Base-by-base conservation (phyloP, 2,888 invertebrate species). In the Leistus spinibarbis region DNA sequence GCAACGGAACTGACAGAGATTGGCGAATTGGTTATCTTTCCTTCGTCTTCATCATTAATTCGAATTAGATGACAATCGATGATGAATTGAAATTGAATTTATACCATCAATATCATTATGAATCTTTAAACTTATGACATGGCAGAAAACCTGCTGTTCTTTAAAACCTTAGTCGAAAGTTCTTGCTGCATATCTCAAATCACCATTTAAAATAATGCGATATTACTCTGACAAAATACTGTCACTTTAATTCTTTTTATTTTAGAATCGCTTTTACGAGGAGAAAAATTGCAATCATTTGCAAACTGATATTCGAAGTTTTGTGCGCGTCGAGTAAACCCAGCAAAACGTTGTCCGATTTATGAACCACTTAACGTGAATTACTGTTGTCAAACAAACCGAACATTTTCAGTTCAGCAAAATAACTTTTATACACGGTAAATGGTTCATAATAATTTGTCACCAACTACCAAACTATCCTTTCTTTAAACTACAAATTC, bases 361-460 rank as follows among this genome's bases (percentile, higher is more conserved):
- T 69, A 69, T 69, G 56, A 69, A 54, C 54, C 57, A 56, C 17
- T 69, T 69, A 69, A 23, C 69, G 69, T 69, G 69, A 69, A 57
- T 69, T 69, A 69, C 17, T 57, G 57, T 19, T 20, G 20, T 57
- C 17, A 19, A 57, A 57, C 20, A 57, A 57, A 2, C 17, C 16
- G 9, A 5, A 19, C 7, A 57, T 57, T 19, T 57, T 20, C 57
- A 57, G 57, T 57, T 17, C 9, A 57, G 17, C 1, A 57, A 57
- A 57, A 57, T 57, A 57, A 57, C 57, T 19, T 57, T 19, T n/a
- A 53, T 10, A 10, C 17, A 1, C 9, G 20, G 13, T 19, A 57
- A 19, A 19, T 13, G 17, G 57, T 57, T 57, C 57, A 57, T 57
- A 57, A 20, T 10, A 19, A 19, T 57, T 10, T 10, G 10, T 57